These are phyloP conservation scores for Pycnomerus fuliginosus DNA, from an alignment of 2,888 invertebrate species.

Conservation along the genomic window DNA sequence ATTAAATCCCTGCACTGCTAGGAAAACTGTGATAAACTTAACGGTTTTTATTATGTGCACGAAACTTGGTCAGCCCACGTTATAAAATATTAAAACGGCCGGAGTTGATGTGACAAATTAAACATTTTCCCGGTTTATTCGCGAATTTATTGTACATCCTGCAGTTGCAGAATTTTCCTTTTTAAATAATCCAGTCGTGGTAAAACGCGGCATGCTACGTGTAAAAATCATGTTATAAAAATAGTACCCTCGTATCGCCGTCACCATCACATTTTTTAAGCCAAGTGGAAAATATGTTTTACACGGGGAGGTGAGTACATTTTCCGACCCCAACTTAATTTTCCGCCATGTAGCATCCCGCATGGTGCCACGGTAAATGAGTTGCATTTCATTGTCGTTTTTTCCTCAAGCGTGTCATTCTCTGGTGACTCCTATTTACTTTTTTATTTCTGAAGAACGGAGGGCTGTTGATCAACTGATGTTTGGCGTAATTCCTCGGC, in stretches of 20 bases:
- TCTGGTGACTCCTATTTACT: too few relatives aligned
- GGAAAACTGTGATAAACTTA: conserved; percentile 12
- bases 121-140: conserved; percentile 20
- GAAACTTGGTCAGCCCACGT: conserved; percentile 8
- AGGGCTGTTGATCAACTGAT: too few relatives aligned
- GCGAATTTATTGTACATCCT: conserved; percentile 10
- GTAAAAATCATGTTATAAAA: conserved; percentile 24
- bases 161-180: conserved; percentile 7
- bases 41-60: conserved; percentile 8
- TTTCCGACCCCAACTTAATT: conserved; percentile 45
- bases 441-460: too few relatives aligned
- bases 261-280: conserved; percentile 33
- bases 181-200: conserved; percentile 13
- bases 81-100: conserved; percentile 18
- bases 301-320: conserved; percentile 34
- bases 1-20: conserved; percentile 5
- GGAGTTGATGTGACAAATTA: conserved; percentile 20
- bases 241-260: conserved; percentile 16
- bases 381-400: conserved; percentile 38
- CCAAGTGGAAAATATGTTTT: conserved; percentile 48
- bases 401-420: too few relatives aligned
- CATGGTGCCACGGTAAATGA: conserved; percentile 36
- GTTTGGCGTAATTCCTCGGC: too few relatives aligned
- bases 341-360: conserved; percentile 45
- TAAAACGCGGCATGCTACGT: conserved; percentile 15